Percentiles rank a stretch among this genome's conserved stretches.
phyloP scores from a whole-genome alignment of 23 tunicate genomes.

The Ascidia mentula region DNA sequence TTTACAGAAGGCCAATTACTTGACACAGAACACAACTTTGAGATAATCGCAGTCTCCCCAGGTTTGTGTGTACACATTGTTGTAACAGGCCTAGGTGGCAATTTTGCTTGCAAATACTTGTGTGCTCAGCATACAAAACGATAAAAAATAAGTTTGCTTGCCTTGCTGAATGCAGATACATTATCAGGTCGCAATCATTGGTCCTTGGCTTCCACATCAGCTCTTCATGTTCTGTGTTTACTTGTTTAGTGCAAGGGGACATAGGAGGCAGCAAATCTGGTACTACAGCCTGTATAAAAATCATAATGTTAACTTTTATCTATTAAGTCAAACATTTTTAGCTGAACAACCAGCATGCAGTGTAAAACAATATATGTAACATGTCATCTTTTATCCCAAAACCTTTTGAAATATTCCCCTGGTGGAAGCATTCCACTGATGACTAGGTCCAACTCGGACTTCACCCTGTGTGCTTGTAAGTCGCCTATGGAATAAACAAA shows the following conservation, averaged over 20 bases:
- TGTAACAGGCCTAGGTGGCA: too few relatives aligned
- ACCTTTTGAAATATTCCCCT: slow-evolving; percentile 91
- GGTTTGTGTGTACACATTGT: too few relatives aligned
- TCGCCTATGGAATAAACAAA: slow-evolving; percentile 25
- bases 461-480: slow-evolving; percentile 71
- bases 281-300: slow-evolving; percentile 60
- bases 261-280: slow-evolving; percentile 55
- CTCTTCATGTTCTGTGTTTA: slow-evolving; percentile 65
- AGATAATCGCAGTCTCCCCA: too few relatives aligned
- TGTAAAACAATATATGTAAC: not conserved
- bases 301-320: not conserved
- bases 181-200: slow-evolving; percentile 74
- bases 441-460: slow-evolving; percentile 83
- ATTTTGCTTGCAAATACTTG: too few relatives aligned
- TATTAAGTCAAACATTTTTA: not conserved
- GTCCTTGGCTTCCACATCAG: slow-evolving; percentile 81
- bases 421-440: slow-evolving; percentile 92
- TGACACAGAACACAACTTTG: too few relatives aligned
- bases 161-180: slow-evolving; percentile 93
- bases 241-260: slow-evolving; percentile 16
- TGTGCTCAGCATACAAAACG: too few relatives aligned
- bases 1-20: too few relatives aligned
- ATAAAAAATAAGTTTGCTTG: not conserved
- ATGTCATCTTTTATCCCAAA: not conserved
- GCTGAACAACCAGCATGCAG: too few relatives aligned